A percentile compares a stretch with the other conserved stretches of the same genome.
Evolutionary conservation across 2,113 vertebrate species (phyloP).

Genomic region (Podarcis raffonei): DNA sequence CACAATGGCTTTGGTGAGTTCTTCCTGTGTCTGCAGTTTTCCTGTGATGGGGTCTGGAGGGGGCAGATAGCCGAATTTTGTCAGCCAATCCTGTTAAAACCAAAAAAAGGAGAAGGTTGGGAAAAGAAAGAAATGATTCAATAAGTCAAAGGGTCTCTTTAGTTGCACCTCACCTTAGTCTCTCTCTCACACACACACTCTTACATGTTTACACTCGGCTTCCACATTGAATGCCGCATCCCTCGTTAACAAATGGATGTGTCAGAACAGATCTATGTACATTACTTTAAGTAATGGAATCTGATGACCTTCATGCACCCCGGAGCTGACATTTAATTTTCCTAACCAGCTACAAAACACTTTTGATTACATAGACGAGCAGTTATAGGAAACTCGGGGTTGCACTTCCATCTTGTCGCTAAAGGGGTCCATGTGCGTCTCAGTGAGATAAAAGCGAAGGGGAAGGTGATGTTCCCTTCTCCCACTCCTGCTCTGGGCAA

Average conservation of each 20-base stretch:
- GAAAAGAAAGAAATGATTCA: background rate
- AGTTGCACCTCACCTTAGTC: background rate
- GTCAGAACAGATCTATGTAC: conserved; percentile 1
- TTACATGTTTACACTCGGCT: background rate
- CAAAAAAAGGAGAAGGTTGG: background rate
- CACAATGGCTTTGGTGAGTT: conserved; percentile 88
- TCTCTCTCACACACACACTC: background rate
- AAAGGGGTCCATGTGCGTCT: background rate
- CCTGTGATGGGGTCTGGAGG: conserved; percentile 84
- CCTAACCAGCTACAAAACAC: conserved; percentile 1
- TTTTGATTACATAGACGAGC: background rate
- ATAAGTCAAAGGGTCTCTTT: background rate
- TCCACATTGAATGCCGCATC: fast-evolving
- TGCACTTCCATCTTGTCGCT: fast-evolving
- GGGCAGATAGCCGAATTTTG: conserved; percentile 93
- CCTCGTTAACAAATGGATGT: conserved; percentile 7
- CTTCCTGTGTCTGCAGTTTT: conserved; percentile 90
- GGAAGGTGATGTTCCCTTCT: background rate
- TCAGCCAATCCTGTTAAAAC: conserved; percentile 91
- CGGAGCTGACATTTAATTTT: conserved; percentile 40
- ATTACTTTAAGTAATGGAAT: conserved; percentile 28
- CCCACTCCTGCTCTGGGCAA: background rate
- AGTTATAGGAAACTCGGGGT: background rate
- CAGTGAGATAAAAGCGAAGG: background rate
- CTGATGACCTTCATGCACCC: background rate